These are phyloP conservation scores for Hydriomena furcata DNA, from an alignment of 2,888 invertebrate species.

Conservation along the genomic window DNA sequence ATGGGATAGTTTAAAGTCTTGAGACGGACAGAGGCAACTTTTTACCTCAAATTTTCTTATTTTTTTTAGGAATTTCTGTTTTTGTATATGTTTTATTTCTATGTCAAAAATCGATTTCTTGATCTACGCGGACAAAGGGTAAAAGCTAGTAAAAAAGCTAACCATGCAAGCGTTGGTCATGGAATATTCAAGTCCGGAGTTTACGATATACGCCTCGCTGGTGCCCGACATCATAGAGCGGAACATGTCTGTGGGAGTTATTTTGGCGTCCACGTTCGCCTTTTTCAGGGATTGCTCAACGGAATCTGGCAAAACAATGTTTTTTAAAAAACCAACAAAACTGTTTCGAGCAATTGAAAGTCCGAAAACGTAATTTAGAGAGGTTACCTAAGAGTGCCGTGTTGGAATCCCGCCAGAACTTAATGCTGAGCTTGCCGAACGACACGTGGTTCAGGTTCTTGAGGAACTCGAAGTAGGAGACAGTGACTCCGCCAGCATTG, in stretches of 20 bases:
- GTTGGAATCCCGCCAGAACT: slow-evolving; percentile 94
- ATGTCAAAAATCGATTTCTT: no score
- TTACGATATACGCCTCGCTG: slow-evolving; percentile 92
- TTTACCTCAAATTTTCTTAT: no score
- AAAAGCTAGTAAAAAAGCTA: not conserved
- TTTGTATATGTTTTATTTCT: no score
- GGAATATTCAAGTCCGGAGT: slow-evolving; percentile 92
- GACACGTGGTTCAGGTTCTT: slow-evolving; percentile 96
- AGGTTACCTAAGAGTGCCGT: slow-evolving; percentile 41
- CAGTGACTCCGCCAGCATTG: slow-evolving; percentile 94
- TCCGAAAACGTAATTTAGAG: not conserved
- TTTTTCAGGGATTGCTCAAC: slow-evolving; percentile 82
- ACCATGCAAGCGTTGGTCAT: slow-evolving; percentile 88
- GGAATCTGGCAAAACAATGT: slow-evolving; percentile 64
- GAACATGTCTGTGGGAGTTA: slow-evolving; percentile 86
- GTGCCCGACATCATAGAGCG: slow-evolving; percentile 89
- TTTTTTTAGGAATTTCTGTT: no score
- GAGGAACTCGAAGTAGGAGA: slow-evolving; percentile 96
- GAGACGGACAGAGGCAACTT: no score
- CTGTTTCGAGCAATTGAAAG: no score
- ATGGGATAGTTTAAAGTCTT: no score
- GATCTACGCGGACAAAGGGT: not conserved
- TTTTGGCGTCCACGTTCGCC: slow-evolving; percentile 74
- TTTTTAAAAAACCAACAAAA: no score
- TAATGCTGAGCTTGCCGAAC: slow-evolving; percentile 93